Percentiles rank a stretch among this genome's conserved stretches.
phyloP scores from a whole-genome alignment of 2,797 vertebrate species.

The Oryzias sinensis region DNA sequence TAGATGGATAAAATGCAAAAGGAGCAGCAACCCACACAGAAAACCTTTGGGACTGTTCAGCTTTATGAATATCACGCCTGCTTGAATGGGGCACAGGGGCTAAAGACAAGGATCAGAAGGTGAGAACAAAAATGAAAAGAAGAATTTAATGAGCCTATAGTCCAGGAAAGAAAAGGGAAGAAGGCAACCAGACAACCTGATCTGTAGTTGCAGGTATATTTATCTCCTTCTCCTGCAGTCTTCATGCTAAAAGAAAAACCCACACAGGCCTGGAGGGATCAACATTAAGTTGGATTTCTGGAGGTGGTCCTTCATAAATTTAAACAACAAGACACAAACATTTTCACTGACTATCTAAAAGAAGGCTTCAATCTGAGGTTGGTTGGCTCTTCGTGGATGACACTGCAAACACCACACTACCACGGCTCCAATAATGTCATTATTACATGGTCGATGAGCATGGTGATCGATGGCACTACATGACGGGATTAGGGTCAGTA shows the following conservation, averaged over 20 bases:
- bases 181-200: constrained; percentile 2
- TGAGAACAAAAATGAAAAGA: constrained; percentile 40
- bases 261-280: too few relatives aligned
- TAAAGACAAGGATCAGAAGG: constrained; percentile 35
- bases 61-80: constrained; percentile 16
- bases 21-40: background rate
- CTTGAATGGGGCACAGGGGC: constrained; percentile 19
- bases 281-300: too few relatives aligned
- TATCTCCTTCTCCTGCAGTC: background rate
- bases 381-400: background rate
- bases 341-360: too few relatives aligned
- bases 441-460: constrained; percentile 7
- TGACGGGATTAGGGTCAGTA: constrained; percentile 10
- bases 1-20: too few relatives aligned
- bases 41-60: constrained; percentile 13
- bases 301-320: too few relatives aligned
- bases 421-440: constrained; percentile 11
- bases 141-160: constrained; percentile 57
- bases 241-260: too few relatives aligned
- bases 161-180: constrained; percentile 1
- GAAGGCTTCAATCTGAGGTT: background rate
- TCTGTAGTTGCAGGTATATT: constrained; percentile 7
- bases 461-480: constrained; percentile 20
- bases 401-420: constrained; percentile 25
- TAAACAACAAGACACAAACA: too few relatives aligned